Evolutionary conservation across 2,797 vertebrate genomes (phyloP).

Genomic region (Cichlasoma orientale): DNA sequence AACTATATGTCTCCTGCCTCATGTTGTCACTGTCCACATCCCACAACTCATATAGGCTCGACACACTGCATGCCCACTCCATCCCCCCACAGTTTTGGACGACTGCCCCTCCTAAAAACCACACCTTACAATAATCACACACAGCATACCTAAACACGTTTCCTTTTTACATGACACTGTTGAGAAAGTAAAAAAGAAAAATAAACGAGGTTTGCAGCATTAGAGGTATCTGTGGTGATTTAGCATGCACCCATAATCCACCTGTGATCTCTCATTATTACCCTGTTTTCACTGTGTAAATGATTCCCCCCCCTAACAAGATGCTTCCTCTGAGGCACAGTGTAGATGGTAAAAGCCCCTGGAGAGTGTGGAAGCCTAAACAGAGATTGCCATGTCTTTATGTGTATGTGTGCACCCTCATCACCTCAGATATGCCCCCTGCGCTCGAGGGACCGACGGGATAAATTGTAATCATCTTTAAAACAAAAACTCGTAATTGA

Average conservation of each 20-base stretch:
- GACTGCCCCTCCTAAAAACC: conserved; percentile 41
- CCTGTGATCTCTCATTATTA: conserved; percentile 28
- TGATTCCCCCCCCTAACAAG: neutral
- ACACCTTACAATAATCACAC: conserved; percentile 56
- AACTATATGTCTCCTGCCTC: conserved; percentile 58
- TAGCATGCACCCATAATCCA: conserved; percentile 19
- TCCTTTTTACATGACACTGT: conserved; percentile 48
- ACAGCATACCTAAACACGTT: conserved; percentile 52
- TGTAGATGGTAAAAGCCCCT: conserved; percentile 23
- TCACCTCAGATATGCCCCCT: conserved; percentile 46
- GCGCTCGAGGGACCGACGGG: conserved; percentile 28
- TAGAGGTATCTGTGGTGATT: conserved; percentile 24
- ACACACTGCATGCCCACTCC: conserved; percentile 29
- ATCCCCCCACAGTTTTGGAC: conserved; percentile 28
- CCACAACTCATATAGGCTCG: conserved; percentile 37
- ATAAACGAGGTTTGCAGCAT: conserved; percentile 26
- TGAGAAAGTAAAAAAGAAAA: conserved; percentile 29
- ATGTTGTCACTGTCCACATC: conserved; percentile 35
- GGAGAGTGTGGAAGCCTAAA: conserved; percentile 21
- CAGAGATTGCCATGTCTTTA: conserved; percentile 10
- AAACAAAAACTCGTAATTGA: conserved; percentile 44
- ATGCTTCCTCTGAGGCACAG: conserved; percentile 44
- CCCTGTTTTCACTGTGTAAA: conserved; percentile 8
- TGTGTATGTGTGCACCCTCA: conserved; percentile 14
- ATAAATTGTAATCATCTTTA: conserved; percentile 44